Base-by-base conservation (phyloP, 2,888 invertebrate species). In the Lingula anatina region DNA sequence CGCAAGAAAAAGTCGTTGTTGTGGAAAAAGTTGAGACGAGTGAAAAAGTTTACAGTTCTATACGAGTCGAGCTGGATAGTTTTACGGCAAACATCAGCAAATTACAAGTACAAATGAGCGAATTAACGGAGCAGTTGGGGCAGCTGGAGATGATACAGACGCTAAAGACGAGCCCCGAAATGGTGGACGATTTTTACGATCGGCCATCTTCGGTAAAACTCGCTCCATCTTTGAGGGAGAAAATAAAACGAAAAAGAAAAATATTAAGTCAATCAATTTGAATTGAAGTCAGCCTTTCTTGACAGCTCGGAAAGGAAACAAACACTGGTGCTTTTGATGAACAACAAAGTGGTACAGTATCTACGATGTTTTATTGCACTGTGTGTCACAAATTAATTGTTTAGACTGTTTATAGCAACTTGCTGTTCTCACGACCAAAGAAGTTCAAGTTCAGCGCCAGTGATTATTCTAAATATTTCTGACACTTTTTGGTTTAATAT, bases 131-230 rank as follows among this genome's bases (percentile, higher is more conserved):
- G 2, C 63, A 66, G 39, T 49, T 73, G 15, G 54, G 63, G 9
- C 66, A 70, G 47, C 57, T 74, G 37, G 72, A 74, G 54, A 68
- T 66, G 43, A 68, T 74, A 46, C 71, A 74, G 52, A 68, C 66
- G 15, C 63, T 66, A 38, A 70, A 71, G 57, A 71, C 71, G 5
- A 66, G 68, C 37, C 73, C 73, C 5, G 74, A 74, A 54, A 69
- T 65, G 26, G 60, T 73, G 15, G 73, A 74, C 41, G 66, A 67
- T 26, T 64, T 74, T n/a, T 66, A 64, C 47, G 73, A 72, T 44
- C 48, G 66, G 26, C 70, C 72, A 0, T 55, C 62, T 37, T 63
- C 67, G 15, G 73, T 74, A 18, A 71, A 73, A 57, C 57, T 74
- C 26, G 73, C 74, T 0, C 70, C 71, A 5, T 71, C 71, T 24